Percentiles rank a stretch among this genome's conserved stretches.
These are phyloP conservation scores for Luffia ferchaultella DNA, from an alignment of 2,888 invertebrate genomes.

Conservation along the genomic window DNA sequence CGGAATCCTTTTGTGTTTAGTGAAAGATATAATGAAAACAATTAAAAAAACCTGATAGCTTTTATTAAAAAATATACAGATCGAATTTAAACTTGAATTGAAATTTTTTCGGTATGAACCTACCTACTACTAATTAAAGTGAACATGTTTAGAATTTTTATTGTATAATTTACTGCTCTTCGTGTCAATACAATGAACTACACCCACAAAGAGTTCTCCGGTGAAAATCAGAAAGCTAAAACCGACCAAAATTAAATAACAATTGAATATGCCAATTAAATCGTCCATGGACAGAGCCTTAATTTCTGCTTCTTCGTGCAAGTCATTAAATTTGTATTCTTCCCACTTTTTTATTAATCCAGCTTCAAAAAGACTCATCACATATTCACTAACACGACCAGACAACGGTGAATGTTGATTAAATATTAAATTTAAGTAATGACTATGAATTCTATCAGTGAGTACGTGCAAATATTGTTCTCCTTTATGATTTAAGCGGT, in stretches of 20 bases:
- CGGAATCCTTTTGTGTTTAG: no score
- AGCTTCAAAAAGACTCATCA: slow-evolving; percentile 38
- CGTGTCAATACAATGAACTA: slow-evolving; percentile 1
- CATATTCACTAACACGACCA: slow-evolving; percentile 30
- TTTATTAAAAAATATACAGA: no score
- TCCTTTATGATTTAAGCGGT: slow-evolving; percentile 38
- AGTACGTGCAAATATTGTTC: slow-evolving; percentile 49
- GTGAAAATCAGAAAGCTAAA: slow-evolving; percentile 29
- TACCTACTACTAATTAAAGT: no score
- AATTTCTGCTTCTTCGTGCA: slow-evolving; percentile 37
- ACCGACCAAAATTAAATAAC: slow-evolving; percentile 24
- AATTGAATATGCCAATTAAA: slow-evolving; percentile 35
- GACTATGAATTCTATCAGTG: slow-evolving; percentile 44
- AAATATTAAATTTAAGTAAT: slow-evolving; percentile 39
- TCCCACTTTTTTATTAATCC: slow-evolving; percentile 55
- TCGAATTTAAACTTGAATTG: no score
- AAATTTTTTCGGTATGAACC: no score
- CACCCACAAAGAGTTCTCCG: slow-evolving; percentile 27
- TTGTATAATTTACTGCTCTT: no score
- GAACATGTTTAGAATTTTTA: no score
- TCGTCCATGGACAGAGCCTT: slow-evolving; percentile 36
- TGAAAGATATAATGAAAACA: no score
- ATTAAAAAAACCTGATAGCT: no score
- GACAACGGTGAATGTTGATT: slow-evolving; percentile 40
- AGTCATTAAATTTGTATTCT: slow-evolving; percentile 35